These are phyloP conservation scores for Myopa tessellatipennis DNA, from an alignment of 2,888 invertebrate species.

Conservation along the genomic window DNA sequence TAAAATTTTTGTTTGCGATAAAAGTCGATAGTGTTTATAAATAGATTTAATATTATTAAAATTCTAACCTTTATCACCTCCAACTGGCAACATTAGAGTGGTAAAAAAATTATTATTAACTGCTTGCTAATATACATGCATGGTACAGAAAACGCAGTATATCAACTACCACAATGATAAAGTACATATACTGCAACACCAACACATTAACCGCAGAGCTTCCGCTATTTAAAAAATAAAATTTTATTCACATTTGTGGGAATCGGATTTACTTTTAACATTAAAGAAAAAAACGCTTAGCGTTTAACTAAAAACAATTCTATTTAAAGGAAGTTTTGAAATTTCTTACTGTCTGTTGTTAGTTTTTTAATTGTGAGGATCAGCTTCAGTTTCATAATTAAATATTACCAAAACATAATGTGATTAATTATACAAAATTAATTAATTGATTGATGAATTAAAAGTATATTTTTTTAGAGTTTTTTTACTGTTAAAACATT, in stretches of 20 bases:
- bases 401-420: no score
- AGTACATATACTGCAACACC: neutral
- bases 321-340: neutral
- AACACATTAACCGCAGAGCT: slow-evolving; percentile 23
- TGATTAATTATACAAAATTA: neutral
- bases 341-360: neutral
- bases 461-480: no score
- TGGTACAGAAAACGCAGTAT: neutral
- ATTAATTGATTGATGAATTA: no score
- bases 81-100: slow-evolving; percentile 13
- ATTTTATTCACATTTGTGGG: neutral
- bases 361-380: no score
- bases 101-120: slow-evolving; percentile 3
- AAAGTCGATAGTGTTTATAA: no score
- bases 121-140: neutral
- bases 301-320: neutral
- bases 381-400: no score
- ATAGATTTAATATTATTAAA: neutral
- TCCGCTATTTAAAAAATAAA: slow-evolving; percentile 21
- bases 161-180: slow-evolving; percentile 7
- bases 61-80: neutral
- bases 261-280: neutral
- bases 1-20: no score
- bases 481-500: no score
- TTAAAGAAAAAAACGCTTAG: neutral